A percentile compares a stretch with the other conserved stretches of the same genome.
These are phyloP conservation scores for Aythya fuligula DNA, from an alignment of 2,797 vertebrate genomes.

Conservation along the genomic window DNA sequence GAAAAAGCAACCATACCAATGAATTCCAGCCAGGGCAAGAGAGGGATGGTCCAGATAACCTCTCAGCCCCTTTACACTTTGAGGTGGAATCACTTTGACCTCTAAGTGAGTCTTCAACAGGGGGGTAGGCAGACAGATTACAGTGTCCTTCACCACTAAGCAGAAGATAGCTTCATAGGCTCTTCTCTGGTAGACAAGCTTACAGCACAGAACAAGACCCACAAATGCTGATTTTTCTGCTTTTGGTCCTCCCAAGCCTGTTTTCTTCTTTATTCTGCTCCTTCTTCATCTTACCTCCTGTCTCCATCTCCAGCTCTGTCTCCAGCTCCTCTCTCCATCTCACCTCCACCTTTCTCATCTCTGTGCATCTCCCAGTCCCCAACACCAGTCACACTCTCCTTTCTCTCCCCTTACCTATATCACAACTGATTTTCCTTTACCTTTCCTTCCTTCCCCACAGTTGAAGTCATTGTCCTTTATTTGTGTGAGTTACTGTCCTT, in stretches of 20 bases:
- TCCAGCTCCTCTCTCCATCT: not conserved
- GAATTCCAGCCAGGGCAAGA: slow-evolving; percentile 7
- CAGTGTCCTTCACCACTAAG: not conserved
- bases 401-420: not conserved
- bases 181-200: not conserved
- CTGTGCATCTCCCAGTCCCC: not conserved
- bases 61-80: not conserved
- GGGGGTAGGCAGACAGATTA: not conserved
- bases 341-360: not conserved
- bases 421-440: not conserved
- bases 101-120: not conserved
- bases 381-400: not conserved
- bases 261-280: not conserved
- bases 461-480: not conserved
- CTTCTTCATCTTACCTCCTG: not conserved
- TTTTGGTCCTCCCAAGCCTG: not conserved
- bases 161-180: not conserved
- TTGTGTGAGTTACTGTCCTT: not conserved
- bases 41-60: slow-evolving; percentile 44
- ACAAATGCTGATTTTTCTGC: not conserved
- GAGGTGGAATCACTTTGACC: slow-evolving; percentile 20
- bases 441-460: not conserved
- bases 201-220: not conserved
- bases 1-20: not conserved
- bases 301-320: not conserved